phyloP scores from a whole-genome alignment of 1,140 invertebrate genomes.

The Rhyacophila brunnea region DNA sequence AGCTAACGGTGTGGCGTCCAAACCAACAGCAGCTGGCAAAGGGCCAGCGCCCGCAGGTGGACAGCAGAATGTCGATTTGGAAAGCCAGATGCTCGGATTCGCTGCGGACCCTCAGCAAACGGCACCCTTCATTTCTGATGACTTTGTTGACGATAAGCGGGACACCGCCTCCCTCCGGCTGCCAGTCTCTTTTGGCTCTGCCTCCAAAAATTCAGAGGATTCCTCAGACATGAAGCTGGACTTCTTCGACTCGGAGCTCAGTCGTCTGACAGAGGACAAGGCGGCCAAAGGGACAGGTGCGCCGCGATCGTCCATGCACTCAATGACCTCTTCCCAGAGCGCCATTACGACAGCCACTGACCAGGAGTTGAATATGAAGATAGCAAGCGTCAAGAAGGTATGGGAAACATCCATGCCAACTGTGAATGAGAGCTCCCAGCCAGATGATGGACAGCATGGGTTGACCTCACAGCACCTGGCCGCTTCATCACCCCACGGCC shows the following conservation, averaged over 20 bases:
- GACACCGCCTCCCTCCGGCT: slow-evolving; percentile 41
- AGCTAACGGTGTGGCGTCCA: slow-evolving; percentile 19
- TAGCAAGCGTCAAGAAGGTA: slow-evolving; percentile 90
- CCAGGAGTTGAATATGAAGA: slow-evolving; percentile 85
- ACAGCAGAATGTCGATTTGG: slow-evolving; percentile 48
- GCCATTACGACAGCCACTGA: slow-evolving; percentile 59
- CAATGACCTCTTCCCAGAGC: slow-evolving; percentile 47
- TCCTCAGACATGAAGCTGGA: slow-evolving; percentile 86
- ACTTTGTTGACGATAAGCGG: slow-evolving; percentile 42
- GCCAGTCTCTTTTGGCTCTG: slow-evolving; percentile 48
- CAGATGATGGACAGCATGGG: slow-evolving; percentile 51
- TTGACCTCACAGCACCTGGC: slow-evolving; percentile 39
- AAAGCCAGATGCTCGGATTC: slow-evolving; percentile 43
- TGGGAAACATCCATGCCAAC: slow-evolving; percentile 73
- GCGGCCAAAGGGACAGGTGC: slow-evolving; percentile 60
- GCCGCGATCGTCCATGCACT: slow-evolving; percentile 58
- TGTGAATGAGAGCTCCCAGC: slow-evolving; percentile 65
- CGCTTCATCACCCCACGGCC: slow-evolving; percentile 41
- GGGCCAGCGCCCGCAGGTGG: slow-evolving; percentile 19
- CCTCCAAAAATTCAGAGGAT: slow-evolving; percentile 68
- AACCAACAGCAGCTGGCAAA: slow-evolving; percentile 9
- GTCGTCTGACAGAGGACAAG: slow-evolving; percentile 77
- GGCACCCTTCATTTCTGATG: slow-evolving; percentile 48
- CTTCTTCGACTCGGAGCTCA: slow-evolving; percentile 82
- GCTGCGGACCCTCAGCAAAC: slow-evolving; percentile 46